Evolutionary conservation across 2,888 invertebrate species (phyloP).

Genomic region (Xanthorhoe spadicearia): DNA sequence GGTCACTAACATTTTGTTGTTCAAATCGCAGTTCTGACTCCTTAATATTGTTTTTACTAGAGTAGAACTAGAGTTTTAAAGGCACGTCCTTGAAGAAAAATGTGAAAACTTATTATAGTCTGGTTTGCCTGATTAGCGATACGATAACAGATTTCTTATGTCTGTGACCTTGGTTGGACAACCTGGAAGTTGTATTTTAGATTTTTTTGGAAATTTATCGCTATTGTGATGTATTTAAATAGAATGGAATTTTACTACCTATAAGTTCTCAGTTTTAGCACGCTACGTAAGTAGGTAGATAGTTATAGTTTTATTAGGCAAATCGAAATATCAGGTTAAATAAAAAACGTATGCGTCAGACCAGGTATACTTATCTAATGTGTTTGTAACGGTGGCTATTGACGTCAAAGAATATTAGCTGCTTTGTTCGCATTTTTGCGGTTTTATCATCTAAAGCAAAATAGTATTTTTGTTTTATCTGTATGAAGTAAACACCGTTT

Average conservation of each 20-base stretch:
- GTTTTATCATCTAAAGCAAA: constrained; percentile 53
- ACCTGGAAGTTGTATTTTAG: no score
- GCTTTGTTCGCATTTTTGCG: constrained; percentile 57
- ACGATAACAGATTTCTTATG: no score
- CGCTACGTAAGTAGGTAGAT: neutral
- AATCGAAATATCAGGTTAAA: neutral
- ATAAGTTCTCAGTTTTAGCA: neutral
- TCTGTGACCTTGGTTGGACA: no score
- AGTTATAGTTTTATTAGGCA: neutral
- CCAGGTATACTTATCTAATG: constrained; percentile 38
- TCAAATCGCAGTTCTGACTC: neutral
- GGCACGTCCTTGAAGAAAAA: no score
- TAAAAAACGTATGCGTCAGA: constrained; percentile 19
- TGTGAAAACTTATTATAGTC: no score
- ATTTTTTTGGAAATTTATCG: neutral
- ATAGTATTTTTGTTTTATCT: constrained; percentile 52
- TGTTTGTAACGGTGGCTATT: constrained; percentile 53
- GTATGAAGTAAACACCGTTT: neutral
- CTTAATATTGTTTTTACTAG: neutral
- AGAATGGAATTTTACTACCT: neutral
- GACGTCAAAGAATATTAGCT: constrained; percentile 60
- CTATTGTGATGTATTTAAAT: neutral
- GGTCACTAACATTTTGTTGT: neutral
- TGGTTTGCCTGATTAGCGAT: no score
- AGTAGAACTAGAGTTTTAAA: neutral